Evolutionary conservation across 2,113 vertebrate species (phyloP), one percentile per base, ranked within the genome.

Genomic region (Arvicanthis niloticus): DNA sequence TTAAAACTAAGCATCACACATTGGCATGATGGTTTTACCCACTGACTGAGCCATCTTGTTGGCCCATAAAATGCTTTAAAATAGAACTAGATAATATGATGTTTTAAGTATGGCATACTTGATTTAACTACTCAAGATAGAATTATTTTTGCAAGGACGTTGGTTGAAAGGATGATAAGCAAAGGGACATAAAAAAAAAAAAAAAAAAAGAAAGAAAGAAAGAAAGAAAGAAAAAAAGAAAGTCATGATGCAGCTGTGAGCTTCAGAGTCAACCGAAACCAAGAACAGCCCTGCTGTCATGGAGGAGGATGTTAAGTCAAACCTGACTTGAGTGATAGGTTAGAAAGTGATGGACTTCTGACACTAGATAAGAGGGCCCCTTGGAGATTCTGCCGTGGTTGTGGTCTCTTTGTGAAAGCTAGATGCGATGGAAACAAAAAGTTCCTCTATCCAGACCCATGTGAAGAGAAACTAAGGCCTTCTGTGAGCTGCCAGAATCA

Each of bases 21-120:
- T 10, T 62, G 26, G 7, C 58, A 65, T 42, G n/a, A 51, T 85
- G 24, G 12, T 62, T 37, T 84, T 84, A 42, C 40, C 24, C 34
- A 15, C n/a, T 34, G 40, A 67, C 82, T 6, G 58, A 65, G 17
- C 60, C 40, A 65, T 65, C 58, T 85, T 65, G 58, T n/a, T 65
- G 81, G 15, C 58, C 26, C 40, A 67, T 31, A 68, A 84, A 91
- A 94, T 86, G 88, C 48, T 56, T 56, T 86, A 80, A 88, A 93
- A 85, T 72, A 40, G 90, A 40, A 89, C 26, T 51, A 86, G 51
- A 53, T 88, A 67, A 82, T 42, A 51, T 70, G 48, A 68, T 45
- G 21, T 75, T 80, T 88, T 92, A 51, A 91, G 45, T n/a, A 67
- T 17, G 16, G 2, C 12, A n/a, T 68, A 53, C 53, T 73, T 68